Evolutionary conservation across 2,888 invertebrate genomes (phyloP).

Genomic region (Agriopis leucophaearia): DNA sequence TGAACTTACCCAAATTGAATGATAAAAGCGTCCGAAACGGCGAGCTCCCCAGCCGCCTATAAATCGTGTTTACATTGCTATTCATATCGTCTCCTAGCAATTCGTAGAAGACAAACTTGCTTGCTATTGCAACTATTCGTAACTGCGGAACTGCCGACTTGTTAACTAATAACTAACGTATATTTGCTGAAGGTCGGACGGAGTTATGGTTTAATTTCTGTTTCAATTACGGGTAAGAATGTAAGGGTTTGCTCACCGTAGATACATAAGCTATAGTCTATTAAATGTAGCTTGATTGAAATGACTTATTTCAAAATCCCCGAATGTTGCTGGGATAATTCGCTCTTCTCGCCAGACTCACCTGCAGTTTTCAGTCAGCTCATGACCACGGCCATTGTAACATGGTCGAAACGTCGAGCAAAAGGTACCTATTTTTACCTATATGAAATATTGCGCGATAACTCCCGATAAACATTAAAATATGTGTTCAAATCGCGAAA

Average conservation of each 20-base stretch:
- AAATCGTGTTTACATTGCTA: constrained; percentile 43
- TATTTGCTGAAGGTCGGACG: constrained; percentile 21
- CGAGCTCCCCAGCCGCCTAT: constrained; percentile 31
- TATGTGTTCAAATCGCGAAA: too few relatives aligned
- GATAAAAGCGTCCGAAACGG: constrained; percentile 39
- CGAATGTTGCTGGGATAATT: too few relatives aligned
- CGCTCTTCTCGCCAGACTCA: too few relatives aligned
- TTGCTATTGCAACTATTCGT: constrained; percentile 31
- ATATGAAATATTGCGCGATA: too few relatives aligned
- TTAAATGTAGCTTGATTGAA: too few relatives aligned
- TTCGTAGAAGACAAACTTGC: constrained; percentile 46
- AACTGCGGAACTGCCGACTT: constrained; percentile 26
- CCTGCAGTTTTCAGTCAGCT: too few relatives aligned
- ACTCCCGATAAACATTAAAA: too few relatives aligned
- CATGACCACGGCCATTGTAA: too few relatives aligned
- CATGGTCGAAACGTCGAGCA: too few relatives aligned
- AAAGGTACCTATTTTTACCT: too few relatives aligned
- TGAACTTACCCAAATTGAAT: constrained; percentile 42
- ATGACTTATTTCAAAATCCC: too few relatives aligned
- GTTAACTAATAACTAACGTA: constrained; percentile 34
- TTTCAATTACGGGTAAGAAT: constrained; percentile 23
- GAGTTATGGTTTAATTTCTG: constrained; percentile 31
- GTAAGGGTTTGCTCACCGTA: neutral
- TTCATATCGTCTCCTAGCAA: constrained; percentile 44
- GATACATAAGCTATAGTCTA: too few relatives aligned